phyloP scores from a whole-genome alignment of 1,140 invertebrate genomes.

The Drosophila baimaii region DNA sequence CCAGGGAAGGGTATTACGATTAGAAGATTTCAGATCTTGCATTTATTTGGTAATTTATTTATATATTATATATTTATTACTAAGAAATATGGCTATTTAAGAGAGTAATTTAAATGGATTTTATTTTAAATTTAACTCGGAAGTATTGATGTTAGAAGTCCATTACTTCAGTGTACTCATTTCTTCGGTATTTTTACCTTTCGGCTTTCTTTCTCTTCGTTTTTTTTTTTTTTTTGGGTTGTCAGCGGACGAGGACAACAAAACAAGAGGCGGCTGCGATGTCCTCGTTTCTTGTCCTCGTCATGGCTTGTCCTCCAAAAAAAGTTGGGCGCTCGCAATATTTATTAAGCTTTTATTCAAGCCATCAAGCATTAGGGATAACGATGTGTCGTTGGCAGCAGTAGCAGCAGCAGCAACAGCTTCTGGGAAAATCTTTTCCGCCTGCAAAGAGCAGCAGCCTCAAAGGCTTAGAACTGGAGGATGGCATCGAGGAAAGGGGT shows the following conservation, averaged over 20 bases:
- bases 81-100: too few relatives aligned
- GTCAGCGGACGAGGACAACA: slow-evolving; percentile 23
- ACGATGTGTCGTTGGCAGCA: slow-evolving; percentile 59
- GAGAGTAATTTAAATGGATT: too few relatives aligned
- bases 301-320: slow-evolving; percentile 39
- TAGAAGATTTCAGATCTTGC: too few relatives aligned
- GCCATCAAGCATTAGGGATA: slow-evolving; percentile 78
- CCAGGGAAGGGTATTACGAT: not conserved
- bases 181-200: not conserved
- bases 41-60: too few relatives aligned
- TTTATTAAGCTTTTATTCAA: slow-evolving; percentile 80
- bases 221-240: slow-evolving; percentile 22
- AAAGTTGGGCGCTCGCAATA: slow-evolving; percentile 58
- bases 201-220: not conserved
- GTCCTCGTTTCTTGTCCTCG: slow-evolving; percentile 32
- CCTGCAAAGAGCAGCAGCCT: slow-evolving; percentile 14
- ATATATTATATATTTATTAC: too few relatives aligned
- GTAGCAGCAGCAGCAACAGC: slow-evolving; percentile 24
- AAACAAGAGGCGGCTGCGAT: slow-evolving; percentile 16
- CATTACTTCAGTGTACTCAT: not conserved
- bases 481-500: not conserved
- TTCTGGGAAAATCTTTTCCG: slow-evolving; percentile 41
- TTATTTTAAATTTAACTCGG: not conserved
- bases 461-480: slow-evolving; percentile 31
- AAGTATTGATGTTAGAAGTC: too few relatives aligned